A percentile compares a stretch with the other conserved stretches of the same genome.
These are phyloP conservation scores for Melanotaenia trifasciata DNA, from an alignment of 2,797 vertebrate genomes.

Conservation along the genomic window DNA sequence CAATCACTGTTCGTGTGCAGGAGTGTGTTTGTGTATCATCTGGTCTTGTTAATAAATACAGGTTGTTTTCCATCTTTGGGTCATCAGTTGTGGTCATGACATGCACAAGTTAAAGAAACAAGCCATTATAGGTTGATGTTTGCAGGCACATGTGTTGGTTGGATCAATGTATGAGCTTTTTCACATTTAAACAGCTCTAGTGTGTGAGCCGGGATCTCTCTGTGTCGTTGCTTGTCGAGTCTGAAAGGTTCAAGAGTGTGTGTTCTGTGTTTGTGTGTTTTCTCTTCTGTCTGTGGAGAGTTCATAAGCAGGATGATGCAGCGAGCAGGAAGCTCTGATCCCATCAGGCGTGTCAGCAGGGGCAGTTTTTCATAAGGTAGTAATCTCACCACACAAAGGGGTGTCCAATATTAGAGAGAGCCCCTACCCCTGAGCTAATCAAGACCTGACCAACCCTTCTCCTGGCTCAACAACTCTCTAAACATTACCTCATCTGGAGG, in stretches of 20 bases:
- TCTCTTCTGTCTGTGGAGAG: constrained; percentile 33
- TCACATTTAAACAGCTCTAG: constrained; percentile 4
- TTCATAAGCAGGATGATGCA: constrained; percentile 67
- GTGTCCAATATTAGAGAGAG: constrained; percentile 74
- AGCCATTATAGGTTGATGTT: constrained; percentile 20
- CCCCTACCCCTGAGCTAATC: constrained; percentile 78
- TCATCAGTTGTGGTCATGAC: constrained; percentile 53
- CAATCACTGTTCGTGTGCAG: constrained; percentile 30
- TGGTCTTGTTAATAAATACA: constrained; percentile 59
- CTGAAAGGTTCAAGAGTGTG: constrained; percentile 24
- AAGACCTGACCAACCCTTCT: constrained; percentile 72
- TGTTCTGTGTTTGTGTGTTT: constrained; percentile 46
- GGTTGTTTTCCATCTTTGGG: constrained; percentile 67
- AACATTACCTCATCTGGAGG: constrained; percentile 78
- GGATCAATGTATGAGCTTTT: constrained; percentile 18
- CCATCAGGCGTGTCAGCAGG: constrained; percentile 78
- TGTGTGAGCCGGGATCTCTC: constrained; percentile 13
- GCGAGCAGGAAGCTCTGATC: constrained; percentile 77
- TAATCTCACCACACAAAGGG: constrained; percentile 81
- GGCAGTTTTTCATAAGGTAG: constrained; percentile 82
- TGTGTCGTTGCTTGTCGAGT: constrained; percentile 10
- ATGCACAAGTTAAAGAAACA: constrained; percentile 20
- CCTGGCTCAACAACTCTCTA: constrained; percentile 58
- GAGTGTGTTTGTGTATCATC: constrained; percentile 59
- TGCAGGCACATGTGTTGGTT: constrained; percentile 7